Conservation (phyloP, 2,113 vertebrate genomes). For the Empidonax traillii region DNA sequence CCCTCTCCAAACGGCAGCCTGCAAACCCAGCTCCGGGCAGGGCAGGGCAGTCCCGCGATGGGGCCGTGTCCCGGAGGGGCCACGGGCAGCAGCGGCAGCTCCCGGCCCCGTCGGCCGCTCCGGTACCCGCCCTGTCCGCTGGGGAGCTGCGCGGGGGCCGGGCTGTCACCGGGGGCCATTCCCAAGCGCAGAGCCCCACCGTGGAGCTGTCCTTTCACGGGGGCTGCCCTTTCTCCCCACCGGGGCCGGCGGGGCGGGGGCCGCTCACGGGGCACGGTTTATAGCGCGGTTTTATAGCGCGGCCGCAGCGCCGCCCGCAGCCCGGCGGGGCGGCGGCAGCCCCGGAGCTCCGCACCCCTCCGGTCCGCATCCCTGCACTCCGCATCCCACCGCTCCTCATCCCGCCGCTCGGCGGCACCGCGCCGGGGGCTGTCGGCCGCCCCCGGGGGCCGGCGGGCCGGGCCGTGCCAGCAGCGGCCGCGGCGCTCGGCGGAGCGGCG, state of each 20-base stretch:
- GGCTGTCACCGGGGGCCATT: background rate
- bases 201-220: background rate
- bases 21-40: background rate
- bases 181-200: background rate
- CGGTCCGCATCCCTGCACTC: background rate
- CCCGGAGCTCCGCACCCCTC: background rate
- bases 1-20: background rate
- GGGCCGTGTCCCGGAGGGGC: too few relatives aligned
- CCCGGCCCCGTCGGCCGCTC: background rate
- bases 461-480: constrained; percentile 46
- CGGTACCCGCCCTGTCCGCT: accelerated
- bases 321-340: background rate
- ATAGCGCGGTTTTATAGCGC: background rate
- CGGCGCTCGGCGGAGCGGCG: constrained; percentile 63
- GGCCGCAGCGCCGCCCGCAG: background rate
- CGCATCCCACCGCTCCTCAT: background rate
- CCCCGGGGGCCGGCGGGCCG: background rate
- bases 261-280: background rate
- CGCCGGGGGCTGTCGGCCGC: background rate
- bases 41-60: background rate
- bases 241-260: background rate
- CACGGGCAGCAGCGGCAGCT: accelerated
- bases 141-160: accelerated
- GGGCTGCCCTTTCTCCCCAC: background rate
- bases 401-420: background rate